Percentiles rank a stretch among this genome's conserved stretches.
phyloP scores from a whole-genome alignment of 1,140 invertebrate genomes.

The Drosophila ohnishii region DNA sequence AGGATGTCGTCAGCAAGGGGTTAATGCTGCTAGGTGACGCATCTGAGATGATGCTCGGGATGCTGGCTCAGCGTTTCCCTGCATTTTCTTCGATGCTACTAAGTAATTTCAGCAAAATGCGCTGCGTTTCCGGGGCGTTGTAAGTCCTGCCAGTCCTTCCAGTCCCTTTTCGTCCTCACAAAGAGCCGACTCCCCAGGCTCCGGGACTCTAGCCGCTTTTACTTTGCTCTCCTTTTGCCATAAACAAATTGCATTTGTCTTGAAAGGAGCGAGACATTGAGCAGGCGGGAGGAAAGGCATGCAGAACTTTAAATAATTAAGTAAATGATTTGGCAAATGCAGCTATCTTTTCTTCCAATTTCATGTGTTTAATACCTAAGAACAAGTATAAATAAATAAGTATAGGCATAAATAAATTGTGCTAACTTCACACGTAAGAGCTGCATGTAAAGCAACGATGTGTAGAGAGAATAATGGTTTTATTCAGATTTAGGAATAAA shows the following conservation, averaged over 20 bases:
- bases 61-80: constrained; percentile 28
- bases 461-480: background rate
- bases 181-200: constrained; percentile 23
- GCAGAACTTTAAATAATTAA: constrained; percentile 69
- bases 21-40: constrained; percentile 41
- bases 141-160: background rate
- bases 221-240: constrained; percentile 21
- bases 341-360: constrained; percentile 36
- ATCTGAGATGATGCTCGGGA: constrained; percentile 12
- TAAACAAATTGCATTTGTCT: constrained; percentile 51
- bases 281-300: constrained; percentile 6
- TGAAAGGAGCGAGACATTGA: background rate
- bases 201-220: constrained; percentile 8
- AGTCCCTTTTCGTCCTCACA: constrained; percentile 11
- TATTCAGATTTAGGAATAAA: background rate
- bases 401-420: constrained; percentile 57
- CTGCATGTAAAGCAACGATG: background rate
- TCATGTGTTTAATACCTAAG: constrained; percentile 37
- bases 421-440: constrained; percentile 46
- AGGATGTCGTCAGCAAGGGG: constrained; percentile 31
- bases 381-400: constrained; percentile 26
- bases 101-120: constrained; percentile 33
- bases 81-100: constrained; percentile 23
- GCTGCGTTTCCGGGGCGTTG: constrained; percentile 16
- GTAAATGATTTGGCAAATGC: constrained; percentile 35